Evolutionary conservation across 2,888 invertebrate genomes (phyloP).

Genomic region (Chelonus formosanus): DNA sequence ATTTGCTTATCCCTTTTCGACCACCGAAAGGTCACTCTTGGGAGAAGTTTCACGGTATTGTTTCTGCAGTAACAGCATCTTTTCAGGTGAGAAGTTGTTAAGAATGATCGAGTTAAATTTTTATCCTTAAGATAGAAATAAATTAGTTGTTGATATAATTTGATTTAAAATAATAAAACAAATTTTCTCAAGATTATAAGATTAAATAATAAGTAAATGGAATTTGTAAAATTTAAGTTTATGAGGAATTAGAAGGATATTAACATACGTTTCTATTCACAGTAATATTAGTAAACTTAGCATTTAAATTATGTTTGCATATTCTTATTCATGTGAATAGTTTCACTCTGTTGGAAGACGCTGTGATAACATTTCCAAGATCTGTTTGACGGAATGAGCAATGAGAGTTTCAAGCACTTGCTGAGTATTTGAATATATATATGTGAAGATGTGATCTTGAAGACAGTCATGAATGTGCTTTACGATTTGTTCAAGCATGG

Average conservation of each 20-base stretch:
- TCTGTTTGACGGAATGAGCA: background rate
- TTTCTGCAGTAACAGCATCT: constrained; percentile 86
- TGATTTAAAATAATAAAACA: background rate
- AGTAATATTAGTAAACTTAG: too few relatives aligned
- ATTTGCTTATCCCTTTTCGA: constrained; percentile 86
- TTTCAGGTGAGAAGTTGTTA: constrained; percentile 74
- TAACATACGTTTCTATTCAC: too few relatives aligned
- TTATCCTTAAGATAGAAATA: background rate
- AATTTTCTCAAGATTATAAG: too few relatives aligned
- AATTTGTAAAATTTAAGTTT: too few relatives aligned
- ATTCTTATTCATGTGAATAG: too few relatives aligned
- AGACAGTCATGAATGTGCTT: constrained; percentile 7
- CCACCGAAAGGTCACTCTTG: constrained; percentile 75
- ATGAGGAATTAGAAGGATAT: too few relatives aligned
- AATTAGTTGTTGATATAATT: background rate
- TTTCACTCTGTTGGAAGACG: too few relatives aligned
- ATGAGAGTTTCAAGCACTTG: constrained; percentile 2
- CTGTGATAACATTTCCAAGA: too few relatives aligned
- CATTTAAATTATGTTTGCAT: too few relatives aligned
- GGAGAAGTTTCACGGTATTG: constrained; percentile 83
- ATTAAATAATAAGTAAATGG: too few relatives aligned
- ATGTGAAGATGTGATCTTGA: background rate
- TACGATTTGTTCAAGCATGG: constrained; percentile 23
- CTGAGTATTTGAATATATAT: too few relatives aligned
- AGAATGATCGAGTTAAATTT: background rate